A percentile compares a stretch with the other conserved stretches of the same genome.
Evolutionary conservation across 2,888 invertebrate genomes (phyloP).

Genomic region (Limnephilus marmoratus): DNA sequence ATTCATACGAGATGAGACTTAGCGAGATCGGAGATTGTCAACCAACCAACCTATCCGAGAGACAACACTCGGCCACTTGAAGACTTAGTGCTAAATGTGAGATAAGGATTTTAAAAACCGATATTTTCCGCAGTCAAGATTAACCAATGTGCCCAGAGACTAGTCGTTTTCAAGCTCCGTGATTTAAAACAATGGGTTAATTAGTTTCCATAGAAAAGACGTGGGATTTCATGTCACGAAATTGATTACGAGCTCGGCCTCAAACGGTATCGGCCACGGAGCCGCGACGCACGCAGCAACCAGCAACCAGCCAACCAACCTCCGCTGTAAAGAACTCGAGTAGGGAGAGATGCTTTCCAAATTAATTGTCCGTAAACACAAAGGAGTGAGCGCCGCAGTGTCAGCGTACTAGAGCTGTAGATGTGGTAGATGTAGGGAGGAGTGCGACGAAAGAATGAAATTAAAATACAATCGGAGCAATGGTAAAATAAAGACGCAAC

Average conservation of each 20-base stretch:
- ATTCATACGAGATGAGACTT: neutral
- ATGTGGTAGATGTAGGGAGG: neutral
- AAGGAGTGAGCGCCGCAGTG: conserved; percentile 36
- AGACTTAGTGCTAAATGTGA: neutral
- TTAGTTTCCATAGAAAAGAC: conserved; percentile 25
- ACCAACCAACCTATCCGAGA: neutral
- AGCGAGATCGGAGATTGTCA: neutral
- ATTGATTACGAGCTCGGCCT: conserved; percentile 22
- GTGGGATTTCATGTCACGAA: conserved; percentile 18
- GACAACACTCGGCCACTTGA: neutral
- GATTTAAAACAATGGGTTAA: conserved; percentile 16
- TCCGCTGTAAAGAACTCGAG: conserved; percentile 22
- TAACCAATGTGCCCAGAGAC: neutral
- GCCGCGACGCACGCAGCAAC: conserved; percentile 8
- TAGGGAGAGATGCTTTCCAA: conserved; percentile 53
- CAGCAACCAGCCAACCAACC: neutral
- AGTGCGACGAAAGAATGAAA: conserved; percentile 39
- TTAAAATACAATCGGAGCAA: conserved; percentile 56
- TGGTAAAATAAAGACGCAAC: conserved; percentile 35
- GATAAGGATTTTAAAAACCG: neutral
- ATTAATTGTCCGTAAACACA: conserved; percentile 61
- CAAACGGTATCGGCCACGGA: conserved; percentile 16
- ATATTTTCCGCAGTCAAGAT: neutral
- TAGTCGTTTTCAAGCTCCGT: neutral
- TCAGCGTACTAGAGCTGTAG: neutral